Conservation (phyloP, 2,797 vertebrate species). For the Tenualosa thibaudeaui region DNA sequence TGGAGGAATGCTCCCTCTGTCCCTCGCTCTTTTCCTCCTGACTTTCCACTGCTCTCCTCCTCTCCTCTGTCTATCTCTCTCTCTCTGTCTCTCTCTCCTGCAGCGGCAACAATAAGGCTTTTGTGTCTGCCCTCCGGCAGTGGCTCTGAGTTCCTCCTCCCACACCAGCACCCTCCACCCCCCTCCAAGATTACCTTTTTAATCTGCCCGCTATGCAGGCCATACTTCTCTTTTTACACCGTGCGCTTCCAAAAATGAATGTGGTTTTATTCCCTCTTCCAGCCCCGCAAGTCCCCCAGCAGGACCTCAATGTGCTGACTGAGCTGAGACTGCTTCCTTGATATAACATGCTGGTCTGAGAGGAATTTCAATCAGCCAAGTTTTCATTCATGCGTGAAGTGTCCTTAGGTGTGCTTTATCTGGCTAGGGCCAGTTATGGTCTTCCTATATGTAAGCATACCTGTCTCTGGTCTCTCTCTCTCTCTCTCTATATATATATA, state of each 20-base stretch:
- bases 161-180: conserved; percentile 9
- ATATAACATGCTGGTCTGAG: conserved; percentile 1
- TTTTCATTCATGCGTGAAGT: background rate
- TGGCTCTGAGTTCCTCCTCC: background rate
- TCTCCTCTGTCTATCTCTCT: background rate
- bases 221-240: conserved; percentile 1
- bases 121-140: conserved; percentile 1
- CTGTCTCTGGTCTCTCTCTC: background rate
- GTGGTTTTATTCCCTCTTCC: background rate
- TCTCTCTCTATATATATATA: background rate
- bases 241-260: background rate
- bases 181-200: conserved; percentile 36
- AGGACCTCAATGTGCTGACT: background rate
- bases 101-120: conserved; percentile 24
- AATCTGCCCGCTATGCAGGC: conserved; percentile 17
- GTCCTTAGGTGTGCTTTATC: background rate
- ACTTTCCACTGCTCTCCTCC: background rate
- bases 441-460: background rate
- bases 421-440: background rate
- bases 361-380: background rate
- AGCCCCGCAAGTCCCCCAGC: background rate
- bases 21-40: conserved; percentile 24
- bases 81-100: background rate
- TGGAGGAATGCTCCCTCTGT: conserved; percentile 59
- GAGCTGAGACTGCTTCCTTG: background rate